A percentile compares a stretch with the other conserved stretches of the same genome.
Conservation (phyloP, 2,113 vertebrate genomes). For the Egretta garzetta region DNA sequence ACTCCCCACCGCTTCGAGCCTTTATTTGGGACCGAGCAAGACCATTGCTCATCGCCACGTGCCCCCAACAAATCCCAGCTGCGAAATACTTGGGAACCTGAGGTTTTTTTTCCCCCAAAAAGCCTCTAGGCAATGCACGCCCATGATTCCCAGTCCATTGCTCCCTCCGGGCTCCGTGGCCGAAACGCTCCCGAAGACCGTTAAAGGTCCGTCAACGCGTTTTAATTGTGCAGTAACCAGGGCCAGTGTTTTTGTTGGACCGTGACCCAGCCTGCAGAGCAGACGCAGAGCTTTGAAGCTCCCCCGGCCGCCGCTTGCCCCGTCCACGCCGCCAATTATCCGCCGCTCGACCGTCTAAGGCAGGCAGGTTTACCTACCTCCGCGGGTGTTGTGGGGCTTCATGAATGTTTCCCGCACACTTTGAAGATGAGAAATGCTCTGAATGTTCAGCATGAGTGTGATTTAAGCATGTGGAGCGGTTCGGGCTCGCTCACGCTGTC, state of each 20-base stretch:
- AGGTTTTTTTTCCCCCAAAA: rapidly evolving
- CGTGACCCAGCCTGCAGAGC: background rate
- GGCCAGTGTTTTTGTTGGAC: background rate
- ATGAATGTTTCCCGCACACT: background rate
- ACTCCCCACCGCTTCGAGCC: background rate
- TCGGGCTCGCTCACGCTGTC: rapidly evolving
- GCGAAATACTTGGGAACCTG: background rate
- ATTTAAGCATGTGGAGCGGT: rapidly evolving
- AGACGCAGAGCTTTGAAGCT: background rate
- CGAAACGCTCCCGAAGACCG: background rate
- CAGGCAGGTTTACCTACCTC: background rate
- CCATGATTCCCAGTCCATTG: background rate
- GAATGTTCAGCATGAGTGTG: background rate
- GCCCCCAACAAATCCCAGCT: background rate
- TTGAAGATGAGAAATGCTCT: background rate
- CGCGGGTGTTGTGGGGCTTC: background rate
- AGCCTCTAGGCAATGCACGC: background rate
- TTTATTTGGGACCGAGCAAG: background rate
- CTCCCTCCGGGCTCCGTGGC: background rate
- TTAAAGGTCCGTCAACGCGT: background rate
- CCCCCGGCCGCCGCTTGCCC: background rate
- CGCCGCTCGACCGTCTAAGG: rapidly evolving
- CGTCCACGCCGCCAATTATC: background rate
- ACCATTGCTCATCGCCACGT: background rate
- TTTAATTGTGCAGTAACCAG: background rate